phyloP scores from a whole-genome alignment of 2,113 vertebrate genomes.

The Erythrocebus patas region DNA sequence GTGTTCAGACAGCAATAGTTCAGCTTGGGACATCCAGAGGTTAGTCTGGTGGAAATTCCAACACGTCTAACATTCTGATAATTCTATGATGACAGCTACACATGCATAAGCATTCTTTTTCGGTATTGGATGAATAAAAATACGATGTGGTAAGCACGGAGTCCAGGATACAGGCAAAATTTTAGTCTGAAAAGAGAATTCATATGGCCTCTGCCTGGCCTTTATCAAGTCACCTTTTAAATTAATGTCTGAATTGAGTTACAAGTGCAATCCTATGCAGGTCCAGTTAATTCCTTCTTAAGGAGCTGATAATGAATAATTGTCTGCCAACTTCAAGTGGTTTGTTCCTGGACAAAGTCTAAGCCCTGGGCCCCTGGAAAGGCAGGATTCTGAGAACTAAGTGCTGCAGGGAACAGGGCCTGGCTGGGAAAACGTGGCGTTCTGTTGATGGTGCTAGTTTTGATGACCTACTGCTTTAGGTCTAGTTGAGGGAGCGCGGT shows the following conservation, averaged over 20 bases:
- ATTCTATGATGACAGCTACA: background rate
- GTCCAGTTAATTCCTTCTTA: background rate
- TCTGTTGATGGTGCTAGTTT: background rate
- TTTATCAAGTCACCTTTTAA: background rate
- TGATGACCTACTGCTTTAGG: background rate
- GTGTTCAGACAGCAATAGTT: background rate
- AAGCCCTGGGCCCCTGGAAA: background rate
- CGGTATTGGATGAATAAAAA: background rate
- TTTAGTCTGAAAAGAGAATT: background rate
- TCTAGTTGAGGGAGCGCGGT: background rate
- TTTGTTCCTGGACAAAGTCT: background rate
- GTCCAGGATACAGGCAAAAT: background rate
- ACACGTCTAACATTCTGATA: background rate
- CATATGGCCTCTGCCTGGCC: background rate
- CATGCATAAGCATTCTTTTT: background rate
- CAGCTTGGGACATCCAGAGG: background rate
- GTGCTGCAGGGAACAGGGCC: background rate
- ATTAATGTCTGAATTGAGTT: background rate
- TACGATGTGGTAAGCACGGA: background rate
- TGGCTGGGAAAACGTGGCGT: background rate
- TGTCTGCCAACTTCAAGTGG: background rate
- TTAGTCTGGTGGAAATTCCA: background rate
- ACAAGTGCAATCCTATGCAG: background rate
- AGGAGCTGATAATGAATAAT: background rate
- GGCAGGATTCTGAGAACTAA: background rate